A percentile compares a stretch with the other conserved stretches of the same genome.
phyloP scores from a whole-genome alignment of 2,113 vertebrate species.

The Melierax canorus region DNA sequence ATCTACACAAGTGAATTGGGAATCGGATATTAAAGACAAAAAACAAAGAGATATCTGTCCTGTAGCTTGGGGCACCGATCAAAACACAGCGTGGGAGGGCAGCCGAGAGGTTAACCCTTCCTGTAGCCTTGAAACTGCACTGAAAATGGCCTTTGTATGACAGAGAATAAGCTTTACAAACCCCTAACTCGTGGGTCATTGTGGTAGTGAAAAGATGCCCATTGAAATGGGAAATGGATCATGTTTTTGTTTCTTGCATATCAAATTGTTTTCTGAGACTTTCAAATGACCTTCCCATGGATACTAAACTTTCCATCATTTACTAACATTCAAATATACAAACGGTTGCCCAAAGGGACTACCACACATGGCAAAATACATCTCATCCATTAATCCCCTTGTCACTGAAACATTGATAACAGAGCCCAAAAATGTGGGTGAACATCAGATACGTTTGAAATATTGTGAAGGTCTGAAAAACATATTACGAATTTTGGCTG shows the following conservation, averaged over 20 bases:
- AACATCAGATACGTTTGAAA: neutral
- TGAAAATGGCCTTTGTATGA: slow-evolving; percentile 1
- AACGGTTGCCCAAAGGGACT: neutral
- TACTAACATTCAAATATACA: slow-evolving; percentile 17
- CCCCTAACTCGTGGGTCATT: neutral
- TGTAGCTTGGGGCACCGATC: slow-evolving; percentile 76
- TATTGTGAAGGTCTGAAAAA: neutral
- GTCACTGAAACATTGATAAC: neutral
- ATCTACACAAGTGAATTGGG: slow-evolving; percentile 64
- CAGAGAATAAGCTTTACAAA: slow-evolving; percentile 39
- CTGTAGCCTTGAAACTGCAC: neutral
- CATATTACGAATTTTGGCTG: neutral
- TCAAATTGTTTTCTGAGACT: slow-evolving; percentile 51
- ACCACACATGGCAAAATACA: neutral
- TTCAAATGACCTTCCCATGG: slow-evolving; percentile 32
- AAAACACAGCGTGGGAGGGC: slow-evolving; percentile 79
- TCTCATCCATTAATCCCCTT: neutral
- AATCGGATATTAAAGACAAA: slow-evolving; percentile 80
- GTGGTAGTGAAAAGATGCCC: slow-evolving; percentile 3
- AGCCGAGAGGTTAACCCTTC: slow-evolving; percentile 56
- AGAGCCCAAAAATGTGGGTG: neutral
- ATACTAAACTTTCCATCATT: slow-evolving; percentile 6
- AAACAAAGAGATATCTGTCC: slow-evolving; percentile 68
- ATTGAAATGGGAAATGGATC: slow-evolving; percentile 28
- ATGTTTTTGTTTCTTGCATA: slow-evolving; percentile 26